Evolutionary conservation across 1,140 invertebrate genomes (phyloP), one percentile per base, ranked within the genome.

Genomic region (Microplitis mediator): DNA sequence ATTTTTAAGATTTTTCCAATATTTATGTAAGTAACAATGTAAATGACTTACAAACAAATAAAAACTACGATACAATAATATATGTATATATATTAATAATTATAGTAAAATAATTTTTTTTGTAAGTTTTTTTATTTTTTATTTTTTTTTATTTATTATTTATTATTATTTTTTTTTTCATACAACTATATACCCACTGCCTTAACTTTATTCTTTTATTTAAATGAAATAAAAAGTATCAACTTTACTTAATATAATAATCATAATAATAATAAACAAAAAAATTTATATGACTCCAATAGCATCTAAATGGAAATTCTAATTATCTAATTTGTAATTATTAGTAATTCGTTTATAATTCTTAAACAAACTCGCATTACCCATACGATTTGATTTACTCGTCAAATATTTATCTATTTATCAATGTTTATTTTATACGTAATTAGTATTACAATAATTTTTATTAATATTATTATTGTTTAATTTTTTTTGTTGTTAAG

Each of bases 1-100:
- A 85, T 86, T 84, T 85, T 85, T 84, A 82, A 81, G 76, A 35
- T 79, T 82, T 82, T 73, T 75, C 80, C 83, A 85, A 84, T 86
- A 86, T 86, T 85, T 83, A 85, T 86, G 83, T 86, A 86, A 86
- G 84, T 86, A 86, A 86, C 85, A 86, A 85, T 86, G 83, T 85
- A 86, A 86, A 85, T 86, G 80, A 75, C 83, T 86, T 86, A 86
- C 74, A 71, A 60, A 74, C 81, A 83, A 85, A 56, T 58, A 13
- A 75, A 84, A 81, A 77, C 82, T 76, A 66, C 76, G 81, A 80
- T 76, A 82, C 83, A 81, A 77, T 81, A 74, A 70, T 69, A 71
- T 67, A 72, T 58, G 80, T 79, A 69, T 52, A 71, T 23, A 68
- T 63, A n/a, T 58, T 71, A 65, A 50, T 76, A 74, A 79, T 80